Evolutionary conservation across 2,888 invertebrate genomes (phyloP).

Genomic region (Hirtodrosophila histrioides): DNA sequence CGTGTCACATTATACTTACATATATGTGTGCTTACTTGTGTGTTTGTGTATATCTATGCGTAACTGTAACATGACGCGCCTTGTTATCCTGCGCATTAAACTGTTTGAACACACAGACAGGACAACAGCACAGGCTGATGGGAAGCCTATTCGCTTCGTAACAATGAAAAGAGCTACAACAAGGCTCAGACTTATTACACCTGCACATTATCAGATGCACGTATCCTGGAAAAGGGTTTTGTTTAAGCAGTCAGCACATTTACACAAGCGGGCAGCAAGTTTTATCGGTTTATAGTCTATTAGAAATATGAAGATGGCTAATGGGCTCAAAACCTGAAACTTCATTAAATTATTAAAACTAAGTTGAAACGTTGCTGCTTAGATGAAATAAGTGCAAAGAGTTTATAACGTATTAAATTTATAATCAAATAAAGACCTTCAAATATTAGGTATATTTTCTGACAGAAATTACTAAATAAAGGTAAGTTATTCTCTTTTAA

Average conservation of each 20-base stretch:
- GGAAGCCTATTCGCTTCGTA: slow-evolving; percentile 61
- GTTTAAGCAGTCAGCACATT: neutral
- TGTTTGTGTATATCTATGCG: slow-evolving; percentile 23
- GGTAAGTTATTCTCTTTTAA: too few species aligned
- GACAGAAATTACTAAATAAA: too few species aligned
- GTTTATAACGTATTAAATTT: too few species aligned
- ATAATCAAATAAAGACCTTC: too few species aligned
- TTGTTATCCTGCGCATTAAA: slow-evolving; percentile 73
- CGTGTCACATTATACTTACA: slow-evolving; percentile 26
- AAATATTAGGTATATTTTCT: too few species aligned
- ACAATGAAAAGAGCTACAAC: slow-evolving; percentile 59
- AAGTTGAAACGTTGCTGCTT: too few species aligned
- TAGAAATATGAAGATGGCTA: neutral
- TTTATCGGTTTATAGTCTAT: slow-evolving; percentile 7
- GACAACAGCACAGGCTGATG: slow-evolving; percentile 23
- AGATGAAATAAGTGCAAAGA: too few species aligned
- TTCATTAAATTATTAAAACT: neutral
- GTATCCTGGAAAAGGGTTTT: too few species aligned
- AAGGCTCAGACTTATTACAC: slow-evolving; percentile 39
- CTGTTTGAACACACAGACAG: slow-evolving; percentile 52
- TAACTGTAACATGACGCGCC: slow-evolving; percentile 41
- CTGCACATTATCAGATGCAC: slow-evolving; percentile 12
- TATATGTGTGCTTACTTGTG: slow-evolving; percentile 25
- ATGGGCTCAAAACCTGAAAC: neutral
- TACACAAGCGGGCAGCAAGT: neutral